Evolutionary conservation across 2,797 vertebrate species (phyloP).

Genomic region (Phoebastria nigripes): DNA sequence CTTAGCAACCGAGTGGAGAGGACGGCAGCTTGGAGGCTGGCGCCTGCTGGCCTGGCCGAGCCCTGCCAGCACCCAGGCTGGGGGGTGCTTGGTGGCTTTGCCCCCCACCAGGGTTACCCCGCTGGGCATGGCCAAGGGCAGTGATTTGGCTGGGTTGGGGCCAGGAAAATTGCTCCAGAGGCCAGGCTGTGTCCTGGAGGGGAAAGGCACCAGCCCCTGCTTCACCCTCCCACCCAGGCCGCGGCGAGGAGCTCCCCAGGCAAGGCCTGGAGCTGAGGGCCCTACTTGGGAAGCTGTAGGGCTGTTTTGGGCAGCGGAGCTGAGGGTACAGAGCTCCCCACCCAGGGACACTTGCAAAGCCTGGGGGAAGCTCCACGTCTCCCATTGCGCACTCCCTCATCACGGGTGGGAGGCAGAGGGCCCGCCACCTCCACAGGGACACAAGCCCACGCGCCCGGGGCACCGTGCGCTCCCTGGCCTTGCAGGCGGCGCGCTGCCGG

Average conservation of each 20-base stretch:
- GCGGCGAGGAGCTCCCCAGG: rapidly evolving
- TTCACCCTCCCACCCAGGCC: neutral
- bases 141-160: neutral
- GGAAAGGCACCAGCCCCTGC: neutral
- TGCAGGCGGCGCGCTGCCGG: neutral
- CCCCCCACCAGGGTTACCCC: neutral
- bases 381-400: rapidly evolving
- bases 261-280: rapidly evolving
- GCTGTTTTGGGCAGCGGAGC: neutral
- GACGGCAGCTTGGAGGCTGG: neutral
- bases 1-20: conserved; percentile 64
- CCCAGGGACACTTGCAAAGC: neutral
- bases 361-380: neutral
- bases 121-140: rapidly evolving
- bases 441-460: rapidly evolving
- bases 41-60: rapidly evolving
- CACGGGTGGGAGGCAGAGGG: neutral
- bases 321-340: neutral
- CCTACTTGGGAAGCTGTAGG: neutral
- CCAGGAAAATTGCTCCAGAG: neutral
- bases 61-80: neutral
- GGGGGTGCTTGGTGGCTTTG: neutral
- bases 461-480: rapidly evolving
- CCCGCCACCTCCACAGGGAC: neutral
- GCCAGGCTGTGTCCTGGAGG: neutral